These are phyloP conservation scores for Tetranychus urticae DNA, from an alignment of 1,140 invertebrate species.

Conservation along the genomic window DNA sequence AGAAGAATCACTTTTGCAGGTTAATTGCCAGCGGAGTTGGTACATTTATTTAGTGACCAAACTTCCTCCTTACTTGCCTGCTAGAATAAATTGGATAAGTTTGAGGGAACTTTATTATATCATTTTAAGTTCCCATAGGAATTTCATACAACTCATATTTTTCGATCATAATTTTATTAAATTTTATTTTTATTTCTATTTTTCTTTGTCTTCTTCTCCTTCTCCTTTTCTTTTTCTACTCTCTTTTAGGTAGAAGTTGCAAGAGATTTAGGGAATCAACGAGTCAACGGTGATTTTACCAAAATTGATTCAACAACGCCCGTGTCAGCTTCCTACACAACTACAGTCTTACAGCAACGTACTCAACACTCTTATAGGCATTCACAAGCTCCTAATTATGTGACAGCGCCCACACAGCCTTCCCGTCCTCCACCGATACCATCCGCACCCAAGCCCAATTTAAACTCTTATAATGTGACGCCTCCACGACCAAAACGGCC, in stretches of 20 bases:
- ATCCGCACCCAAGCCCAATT: background rate
- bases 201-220: too few species aligned
- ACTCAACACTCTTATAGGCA: background rate
- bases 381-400: background rate
- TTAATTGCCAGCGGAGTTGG: background rate
- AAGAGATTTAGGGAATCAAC: background rate
- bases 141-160: background rate
- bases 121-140: background rate
- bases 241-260: too few species aligned
- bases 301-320: background rate
- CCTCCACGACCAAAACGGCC: slow-evolving; percentile 33
- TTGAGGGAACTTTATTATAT: background rate
- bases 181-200: too few species aligned
- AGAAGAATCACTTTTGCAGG: background rate
- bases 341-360: background rate
- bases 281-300: background rate
- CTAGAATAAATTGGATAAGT: background rate
- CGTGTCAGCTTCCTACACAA: background rate
- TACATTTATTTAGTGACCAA: background rate
- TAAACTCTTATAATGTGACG: slow-evolving; percentile 29
- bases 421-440: background rate
- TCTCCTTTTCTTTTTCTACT: too few species aligned
- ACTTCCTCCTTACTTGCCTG: background rate
- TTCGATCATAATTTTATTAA: too few species aligned
- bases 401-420: background rate